Base-by-base conservation (phyloP, 2,888 invertebrate genomes). In the Heliconius hortense region DNA sequence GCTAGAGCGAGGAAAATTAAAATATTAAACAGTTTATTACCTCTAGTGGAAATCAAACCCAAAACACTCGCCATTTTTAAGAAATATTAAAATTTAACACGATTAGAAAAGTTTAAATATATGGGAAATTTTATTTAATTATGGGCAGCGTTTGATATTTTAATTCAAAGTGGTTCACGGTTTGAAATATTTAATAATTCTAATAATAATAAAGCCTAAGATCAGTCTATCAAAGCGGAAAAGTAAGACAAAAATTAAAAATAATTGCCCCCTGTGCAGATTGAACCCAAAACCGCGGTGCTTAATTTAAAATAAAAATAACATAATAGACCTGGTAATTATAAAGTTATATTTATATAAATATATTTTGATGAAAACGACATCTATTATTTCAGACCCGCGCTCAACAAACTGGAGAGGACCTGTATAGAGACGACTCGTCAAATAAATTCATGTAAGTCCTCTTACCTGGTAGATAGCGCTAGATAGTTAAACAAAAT, bases 381-480 rank as follows among this genome's bases (percentile, higher is more conserved):
- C 86, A 88, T 85, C 89, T 89, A 75, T 74, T 67, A 86, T 91
- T 77, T 18, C 89, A 93, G 93, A 87, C 86, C 71, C 87, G 83
- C 71, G 82, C 78, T 2, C 86, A 86, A 1, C 86, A 82, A 70
- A 86, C 86, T 73, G 85, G 87, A 77, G 86, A 81, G 83, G 89
- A 90, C 87, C 88, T 92, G 86, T 93, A 87, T 71, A 89, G 86
- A 79, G 87, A 86, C 28, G 85, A 90, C 18, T 76, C 85, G 35
- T 82, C 86, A 63, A 80, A 82, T 82, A 86, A 83, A 74, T 79
- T 85, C 26, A 79, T 82, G 92, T 92, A 78, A 89, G 90, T 82
- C n/a, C 28, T 11, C 31, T 39, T 15, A 39, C 18, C 18, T 24
- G 24, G 10, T 59, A 71, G 70, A 24, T 59, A 4, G 39, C 60